These are phyloP conservation scores for Mamestra brassicae DNA, from an alignment of 2,888 invertebrate species.

Conservation along the genomic window DNA sequence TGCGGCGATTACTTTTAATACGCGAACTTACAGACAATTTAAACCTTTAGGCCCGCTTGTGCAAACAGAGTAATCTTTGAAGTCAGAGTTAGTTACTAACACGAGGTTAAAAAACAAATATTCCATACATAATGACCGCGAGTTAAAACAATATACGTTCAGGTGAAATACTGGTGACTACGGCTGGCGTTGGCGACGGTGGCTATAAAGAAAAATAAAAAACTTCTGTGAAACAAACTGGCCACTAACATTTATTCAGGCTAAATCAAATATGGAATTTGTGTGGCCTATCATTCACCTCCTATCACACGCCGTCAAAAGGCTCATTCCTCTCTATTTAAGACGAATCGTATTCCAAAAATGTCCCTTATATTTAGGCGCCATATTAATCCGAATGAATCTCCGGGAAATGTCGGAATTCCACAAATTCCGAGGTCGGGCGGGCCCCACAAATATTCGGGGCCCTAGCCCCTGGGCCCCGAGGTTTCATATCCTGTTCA, in stretches of 20 bases:
- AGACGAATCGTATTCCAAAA: constrained; percentile 44
- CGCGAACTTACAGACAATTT: too few relatives aligned
- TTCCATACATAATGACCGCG: too few relatives aligned
- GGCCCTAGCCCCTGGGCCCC: constrained; percentile 19
- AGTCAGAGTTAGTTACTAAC: too few relatives aligned
- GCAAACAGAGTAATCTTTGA: too few relatives aligned
- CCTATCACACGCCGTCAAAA: constrained; percentile 30
- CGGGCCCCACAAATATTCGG: constrained; percentile 64
- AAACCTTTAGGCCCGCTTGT: too few relatives aligned
- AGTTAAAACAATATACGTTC: too few relatives aligned
- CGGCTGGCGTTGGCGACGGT: too few relatives aligned
- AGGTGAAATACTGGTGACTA: too few relatives aligned
- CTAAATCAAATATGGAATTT: neutral
- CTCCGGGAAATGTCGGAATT: constrained; percentile 48
- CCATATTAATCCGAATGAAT: constrained; percentile 58
- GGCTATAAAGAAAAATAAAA: neutral
- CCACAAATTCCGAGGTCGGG: constrained; percentile 56
- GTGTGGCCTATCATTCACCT: neutral
- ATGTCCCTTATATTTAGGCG: constrained; percentile 47
- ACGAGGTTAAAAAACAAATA: too few relatives aligned
- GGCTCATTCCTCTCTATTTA: constrained; percentile 16
- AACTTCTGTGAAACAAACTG: neutral
- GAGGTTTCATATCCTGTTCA: constrained; percentile 48
- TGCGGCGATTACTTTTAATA: too few relatives aligned
- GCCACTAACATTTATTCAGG: neutral